Conservation (phyloP, 2,888 invertebrate genomes). For the Drosophila robusta region DNA sequence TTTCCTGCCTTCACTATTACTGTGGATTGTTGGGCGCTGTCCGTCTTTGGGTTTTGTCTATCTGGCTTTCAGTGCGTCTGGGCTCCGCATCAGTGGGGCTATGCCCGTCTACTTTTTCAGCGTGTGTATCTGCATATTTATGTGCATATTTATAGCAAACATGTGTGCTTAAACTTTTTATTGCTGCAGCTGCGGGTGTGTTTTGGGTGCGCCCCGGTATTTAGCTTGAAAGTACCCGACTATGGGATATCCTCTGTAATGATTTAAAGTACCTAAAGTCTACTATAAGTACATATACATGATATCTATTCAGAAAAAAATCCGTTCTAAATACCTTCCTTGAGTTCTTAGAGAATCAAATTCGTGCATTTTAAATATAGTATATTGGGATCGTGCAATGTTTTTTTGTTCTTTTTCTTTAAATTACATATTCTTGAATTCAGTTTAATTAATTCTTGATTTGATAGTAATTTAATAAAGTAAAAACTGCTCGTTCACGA, state of each 20-base stretch:
- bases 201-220: conserved; percentile 72
- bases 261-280: not conserved
- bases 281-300: not conserved
- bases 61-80: conserved; percentile 56
- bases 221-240: conserved; percentile 11
- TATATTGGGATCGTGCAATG: no score
- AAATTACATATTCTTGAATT: no score
- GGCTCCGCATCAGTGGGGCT: conserved; percentile 28
- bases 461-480: no score
- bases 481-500: no score
- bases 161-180: conserved; percentile 55
- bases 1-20: conserved; percentile 64
- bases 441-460: no score
- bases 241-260: conserved; percentile 26
- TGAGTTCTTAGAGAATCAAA: no score
- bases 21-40: conserved; percentile 53
- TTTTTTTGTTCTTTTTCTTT: no score
- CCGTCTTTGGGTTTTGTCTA: conserved; percentile 53
- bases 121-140: conserved; percentile 43
- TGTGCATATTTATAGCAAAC: conserved; percentile 41
- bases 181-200: conserved; percentile 77
- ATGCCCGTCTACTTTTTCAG: conserved; percentile 35
- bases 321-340: no score
- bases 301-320: no score
- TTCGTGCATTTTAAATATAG: no score